Percentiles rank a stretch among this genome's conserved stretches.
Conservation (phyloP, 1,140 invertebrate species). For the Potamilus streckersoni region DNA sequence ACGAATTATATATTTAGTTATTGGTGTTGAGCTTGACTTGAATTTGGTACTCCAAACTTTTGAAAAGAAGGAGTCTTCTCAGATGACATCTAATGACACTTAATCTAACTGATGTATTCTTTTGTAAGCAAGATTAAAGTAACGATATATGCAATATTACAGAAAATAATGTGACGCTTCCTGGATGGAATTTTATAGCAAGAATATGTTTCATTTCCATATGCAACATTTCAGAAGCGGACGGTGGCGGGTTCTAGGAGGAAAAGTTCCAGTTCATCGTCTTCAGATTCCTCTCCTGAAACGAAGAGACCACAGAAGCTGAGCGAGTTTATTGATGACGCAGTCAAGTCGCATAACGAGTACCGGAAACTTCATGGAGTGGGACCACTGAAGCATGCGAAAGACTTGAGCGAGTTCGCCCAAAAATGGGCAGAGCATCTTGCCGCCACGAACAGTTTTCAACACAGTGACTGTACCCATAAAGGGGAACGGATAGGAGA, state of each 20-base stretch:
- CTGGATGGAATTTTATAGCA: no score
- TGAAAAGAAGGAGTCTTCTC: no score
- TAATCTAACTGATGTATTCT: no score
- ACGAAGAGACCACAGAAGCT: slow-evolving; percentile 30
- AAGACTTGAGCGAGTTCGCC: slow-evolving; percentile 50
- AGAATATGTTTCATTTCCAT: slow-evolving; percentile 1
- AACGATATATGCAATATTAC: no score
- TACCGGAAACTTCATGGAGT: slow-evolving; percentile 78
- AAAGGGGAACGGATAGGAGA: slow-evolving; percentile 60
- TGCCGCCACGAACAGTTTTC: slow-evolving; percentile 82
- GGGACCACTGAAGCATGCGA: slow-evolving; percentile 43
- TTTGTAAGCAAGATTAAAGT: no score
- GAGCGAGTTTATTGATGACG: slow-evolving; percentile 47
- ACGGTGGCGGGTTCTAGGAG: neutral
- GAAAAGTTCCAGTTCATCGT: slow-evolving; percentile 1
- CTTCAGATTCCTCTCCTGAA: neutral
- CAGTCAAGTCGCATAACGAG: slow-evolving; percentile 79
- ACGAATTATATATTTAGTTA: no score
- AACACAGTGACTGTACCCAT: slow-evolving; percentile 74
- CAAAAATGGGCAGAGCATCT: slow-evolving; percentile 89
- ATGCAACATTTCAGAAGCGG: slow-evolving; percentile 11
- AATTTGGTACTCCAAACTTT: no score
- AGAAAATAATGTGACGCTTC: no score
- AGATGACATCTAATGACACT: no score
- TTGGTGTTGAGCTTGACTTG: no score